Evolutionary conservation across 2,888 invertebrate genomes (phyloP).

Genomic region (Hirtodrosophila duncani): DNA sequence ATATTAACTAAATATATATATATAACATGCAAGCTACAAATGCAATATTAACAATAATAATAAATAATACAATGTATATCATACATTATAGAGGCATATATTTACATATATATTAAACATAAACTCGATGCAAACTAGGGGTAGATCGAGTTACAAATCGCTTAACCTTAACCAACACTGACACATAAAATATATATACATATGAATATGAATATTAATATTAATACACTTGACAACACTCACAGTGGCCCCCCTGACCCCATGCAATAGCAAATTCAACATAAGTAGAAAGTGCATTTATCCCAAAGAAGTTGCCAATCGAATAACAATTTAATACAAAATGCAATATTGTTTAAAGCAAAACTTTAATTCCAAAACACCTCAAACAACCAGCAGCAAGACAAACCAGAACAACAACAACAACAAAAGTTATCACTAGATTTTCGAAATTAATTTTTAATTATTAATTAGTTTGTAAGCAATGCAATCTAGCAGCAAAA

Average conservation of each 20-base stretch:
- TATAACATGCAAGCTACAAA: slow-evolving; percentile 25
- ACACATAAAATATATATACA: slow-evolving; percentile 29
- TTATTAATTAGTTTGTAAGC: slow-evolving; percentile 67
- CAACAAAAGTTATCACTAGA: slow-evolving; percentile 27
- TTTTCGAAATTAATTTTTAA: slow-evolving; percentile 51
- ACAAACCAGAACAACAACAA: slow-evolving; percentile 5
- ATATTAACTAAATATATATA: slow-evolving; percentile 44
- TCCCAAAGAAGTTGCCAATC: slow-evolving; percentile 66
- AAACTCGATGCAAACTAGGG: slow-evolving; percentile 16
- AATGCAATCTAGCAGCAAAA: slow-evolving; percentile 24
- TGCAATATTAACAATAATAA: slow-evolving; percentile 38
- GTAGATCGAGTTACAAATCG: slow-evolving; percentile 49
- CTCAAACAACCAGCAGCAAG: slow-evolving; percentile 22
- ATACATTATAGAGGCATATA: slow-evolving; percentile 34
- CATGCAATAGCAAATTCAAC: slow-evolving; percentile 27
- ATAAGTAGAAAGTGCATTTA: slow-evolving; percentile 62
- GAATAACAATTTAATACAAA: slow-evolving; percentile 10
- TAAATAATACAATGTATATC: slow-evolving; percentile 31
- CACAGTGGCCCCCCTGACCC: too few relatives aligned
- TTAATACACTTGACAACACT: too few relatives aligned
- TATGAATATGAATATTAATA: slow-evolving; percentile 3
- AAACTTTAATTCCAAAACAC: slow-evolving; percentile 26
- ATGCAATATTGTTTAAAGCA: slow-evolving; percentile 31
- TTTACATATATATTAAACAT: slow-evolving; percentile 40
- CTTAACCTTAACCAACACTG: slow-evolving; percentile 35